Evolutionary conservation across 2,113 vertebrate genomes (phyloP), one percentile per base, ranked within the genome.

Genomic region (Corythornis cristatus): DNA sequence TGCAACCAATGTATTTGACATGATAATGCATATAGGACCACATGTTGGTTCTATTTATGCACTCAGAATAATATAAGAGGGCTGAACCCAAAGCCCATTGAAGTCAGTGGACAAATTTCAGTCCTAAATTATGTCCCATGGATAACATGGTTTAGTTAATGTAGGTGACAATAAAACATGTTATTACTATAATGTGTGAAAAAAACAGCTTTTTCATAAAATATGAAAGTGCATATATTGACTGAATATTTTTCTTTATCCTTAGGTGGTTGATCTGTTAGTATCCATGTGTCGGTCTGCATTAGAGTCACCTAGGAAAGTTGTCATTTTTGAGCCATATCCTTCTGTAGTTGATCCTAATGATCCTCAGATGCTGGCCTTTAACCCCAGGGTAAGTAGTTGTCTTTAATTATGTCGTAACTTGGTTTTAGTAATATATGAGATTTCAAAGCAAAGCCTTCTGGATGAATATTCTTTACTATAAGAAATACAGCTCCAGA

Each of bases 301-400:
- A 0, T 95, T 99, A 97, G 98, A 99, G 88, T 99, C 98, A 87
- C 98, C 98, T 53, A 98, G 98, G 90, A 99, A 98, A 97, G 98
- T 98, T 74, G 98, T 99, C 71, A 99, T 99, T 97, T 99, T 99
- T 95, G 98, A 99, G 98, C 98, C 98, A 98, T 99, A 99, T 97
- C 98, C 98, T 93, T 99, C 98, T 89, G 98, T 99, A 94, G 98
- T 99, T 78, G 98, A 99, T 95, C 98, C 98, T 54, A 98, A 98
- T 51, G 98, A 99, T 94, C 96, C 98, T 95, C 98, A 99, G 97
- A 97, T 98, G 96, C 96, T 99, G 97, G 98, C 98, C 97, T 99
- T 99, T 97, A 99, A 99, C 93, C 98, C 98, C 60, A 98, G 98
- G 96, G 98, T 99, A 97, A 94, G 98, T 95, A 78, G 42, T 35